Percentiles rank a stretch among this genome's conserved stretches.
Conservation (phyloP, 2,797 vertebrate species). For the Malacoraja senta region DNA sequence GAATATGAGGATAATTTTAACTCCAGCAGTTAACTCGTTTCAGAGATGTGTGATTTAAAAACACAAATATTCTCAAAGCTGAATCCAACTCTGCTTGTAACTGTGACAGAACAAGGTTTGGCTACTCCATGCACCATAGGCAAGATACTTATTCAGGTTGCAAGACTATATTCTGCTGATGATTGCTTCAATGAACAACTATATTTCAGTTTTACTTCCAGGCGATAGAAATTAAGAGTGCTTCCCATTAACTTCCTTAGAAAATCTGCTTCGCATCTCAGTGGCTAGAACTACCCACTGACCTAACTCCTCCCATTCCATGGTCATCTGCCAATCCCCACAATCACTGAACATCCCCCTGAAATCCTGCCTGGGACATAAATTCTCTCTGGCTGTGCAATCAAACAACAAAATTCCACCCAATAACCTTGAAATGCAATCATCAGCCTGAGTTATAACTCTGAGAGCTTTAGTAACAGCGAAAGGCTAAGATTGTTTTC, state of each 20-base stretch:
- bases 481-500: too few relatives aligned
- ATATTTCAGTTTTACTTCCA: neutral
- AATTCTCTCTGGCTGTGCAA: neutral
- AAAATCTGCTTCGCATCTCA: neutral
- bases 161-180: too few relatives aligned
- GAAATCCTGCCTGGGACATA: too few relatives aligned
- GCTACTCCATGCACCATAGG: neutral
- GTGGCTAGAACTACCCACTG: neutral
- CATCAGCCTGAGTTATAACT: too few relatives aligned
- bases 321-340: neutral
- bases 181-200: neutral
- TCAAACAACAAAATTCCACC: neutral
- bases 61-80: neutral
- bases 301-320: too few relatives aligned
- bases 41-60: too few relatives aligned
- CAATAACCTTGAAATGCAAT: too few relatives aligned
- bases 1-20: neutral
- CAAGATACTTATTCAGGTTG: neutral
- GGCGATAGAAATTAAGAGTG: neutral
- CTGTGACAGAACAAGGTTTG: too few relatives aligned
- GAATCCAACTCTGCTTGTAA: neutral
- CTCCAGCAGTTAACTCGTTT: neutral
- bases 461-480: too few relatives aligned
- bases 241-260: neutral
- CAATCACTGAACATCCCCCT: neutral